phyloP scores from a whole-genome alignment of 2,113 vertebrate genomes.

The cat (Felis catus) region F.catus_Fca126_mat1.0 CM031413.1:78237001-78237500 shows the following conservation, averaged over 20 bases:
- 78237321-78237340: neutral
- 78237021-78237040: neutral
- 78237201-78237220: neutral
- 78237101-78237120: neutral
- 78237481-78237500: conserved; percentile 5
- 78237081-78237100: neutral
- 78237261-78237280: neutral
- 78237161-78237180: neutral
- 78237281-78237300: neutral
- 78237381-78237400: neutral
- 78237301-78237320: neutral
- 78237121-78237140: neutral
- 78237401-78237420: neutral
- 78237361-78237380: neutral
- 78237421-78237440: neutral
- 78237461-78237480: neutral
- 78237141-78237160: neutral
- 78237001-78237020: neutral
- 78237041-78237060: neutral
- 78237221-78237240: neutral
- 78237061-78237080: neutral
- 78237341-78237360: neutral
- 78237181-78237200: neutral
- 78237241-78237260: neutral
- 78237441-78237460: neutral